A percentile compares a stretch with the other conserved stretches of the same genome.
phyloP scores from a whole-genome alignment of 1,140 invertebrate species.

The Calosoma granatense region DNA sequence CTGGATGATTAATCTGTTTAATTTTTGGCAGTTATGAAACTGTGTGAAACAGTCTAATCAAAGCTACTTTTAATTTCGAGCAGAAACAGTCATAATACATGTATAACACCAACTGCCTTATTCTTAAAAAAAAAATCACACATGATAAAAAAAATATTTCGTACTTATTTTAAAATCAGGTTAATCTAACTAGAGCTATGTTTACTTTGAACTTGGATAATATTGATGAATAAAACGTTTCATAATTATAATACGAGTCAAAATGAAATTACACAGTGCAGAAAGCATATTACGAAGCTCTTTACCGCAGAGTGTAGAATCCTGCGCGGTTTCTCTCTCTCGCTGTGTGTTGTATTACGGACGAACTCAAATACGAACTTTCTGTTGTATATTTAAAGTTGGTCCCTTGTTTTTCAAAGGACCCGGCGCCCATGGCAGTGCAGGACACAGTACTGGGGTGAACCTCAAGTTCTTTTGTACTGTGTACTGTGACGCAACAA shows the following conservation, averaged over 20 bases:
- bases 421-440: background rate
- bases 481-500: background rate
- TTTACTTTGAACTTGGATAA: too few relatives aligned
- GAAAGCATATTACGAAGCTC: background rate
- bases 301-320: background rate
- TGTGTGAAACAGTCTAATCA: too few relatives aligned
- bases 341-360: background rate
- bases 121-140: too few relatives aligned
- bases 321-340: background rate
- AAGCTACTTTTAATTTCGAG: too few relatives aligned
- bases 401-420: background rate
- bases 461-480: slow-evolving; percentile 3
- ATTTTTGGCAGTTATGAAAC: background rate
- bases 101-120: too few relatives aligned
- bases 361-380: background rate
- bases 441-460: background rate
- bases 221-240: background rate
- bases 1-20: background rate
- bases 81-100: too few relatives aligned
- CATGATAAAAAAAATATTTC: too few relatives aligned
- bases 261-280: background rate
- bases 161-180: too few relatives aligned
- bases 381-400: background rate
- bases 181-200: too few relatives aligned
- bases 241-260: background rate